These are phyloP conservation scores for Chrysemys picta DNA, from an alignment of 2,113 vertebrate genomes.

Conservation along the genomic window DNA sequence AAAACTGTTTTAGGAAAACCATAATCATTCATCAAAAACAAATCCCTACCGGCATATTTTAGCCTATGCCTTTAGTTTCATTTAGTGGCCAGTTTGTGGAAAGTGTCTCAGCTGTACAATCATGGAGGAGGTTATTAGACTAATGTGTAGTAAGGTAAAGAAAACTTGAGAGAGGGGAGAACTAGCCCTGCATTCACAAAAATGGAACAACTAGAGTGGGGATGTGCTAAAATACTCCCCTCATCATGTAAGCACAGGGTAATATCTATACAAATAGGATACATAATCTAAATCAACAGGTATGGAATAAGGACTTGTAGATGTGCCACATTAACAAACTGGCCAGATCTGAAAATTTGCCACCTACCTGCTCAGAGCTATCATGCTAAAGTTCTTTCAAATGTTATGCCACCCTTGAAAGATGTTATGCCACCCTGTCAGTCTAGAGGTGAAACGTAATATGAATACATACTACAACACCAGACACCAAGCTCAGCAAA, in stretches of 20 bases:
- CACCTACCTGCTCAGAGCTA: not conserved
- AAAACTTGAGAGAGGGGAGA: not conserved
- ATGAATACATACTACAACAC: not conserved
- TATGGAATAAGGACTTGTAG: not conserved
- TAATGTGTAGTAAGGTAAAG: not conserved
- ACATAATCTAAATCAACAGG: not conserved
- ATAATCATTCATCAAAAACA: fast-evolving
- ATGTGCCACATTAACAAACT: not conserved
- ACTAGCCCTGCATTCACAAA: not conserved
- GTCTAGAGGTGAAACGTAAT: not conserved
- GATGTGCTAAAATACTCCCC: fast-evolving
- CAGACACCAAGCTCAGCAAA: not conserved
- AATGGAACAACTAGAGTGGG: fast-evolving
- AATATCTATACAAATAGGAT: fast-evolving
- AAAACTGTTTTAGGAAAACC: not conserved
- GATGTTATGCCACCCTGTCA: too few species aligned
- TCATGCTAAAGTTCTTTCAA: too few species aligned
- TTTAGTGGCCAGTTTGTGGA: not conserved
- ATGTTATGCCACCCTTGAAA: not conserved
- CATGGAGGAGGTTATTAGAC: fast-evolving
- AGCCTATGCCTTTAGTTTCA: not conserved
- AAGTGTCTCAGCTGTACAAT: not conserved
- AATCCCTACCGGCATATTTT: not conserved
- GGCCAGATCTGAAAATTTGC: not conserved
- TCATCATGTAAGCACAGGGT: fast-evolving